Conservation (phyloP, 1,140 invertebrate species). For the Bicyclus anynana region DNA sequence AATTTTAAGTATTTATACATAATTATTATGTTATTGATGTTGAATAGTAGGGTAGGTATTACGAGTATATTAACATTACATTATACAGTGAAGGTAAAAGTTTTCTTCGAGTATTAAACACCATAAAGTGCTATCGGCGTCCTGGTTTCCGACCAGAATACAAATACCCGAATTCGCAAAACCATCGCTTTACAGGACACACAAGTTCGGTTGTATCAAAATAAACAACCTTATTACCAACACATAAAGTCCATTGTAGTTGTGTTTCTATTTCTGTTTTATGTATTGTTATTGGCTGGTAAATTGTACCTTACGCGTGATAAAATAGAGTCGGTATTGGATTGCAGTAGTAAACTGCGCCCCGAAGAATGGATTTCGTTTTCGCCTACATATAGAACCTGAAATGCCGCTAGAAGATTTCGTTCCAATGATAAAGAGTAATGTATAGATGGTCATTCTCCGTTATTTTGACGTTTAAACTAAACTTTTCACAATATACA, state of each 20-base stretch:
- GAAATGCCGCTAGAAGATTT: neutral
- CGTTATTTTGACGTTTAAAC: neutral
- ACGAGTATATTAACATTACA: neutral
- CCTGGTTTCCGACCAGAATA: conserved; percentile 16
- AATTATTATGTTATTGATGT: too few species aligned
- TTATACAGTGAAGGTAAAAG: neutral
- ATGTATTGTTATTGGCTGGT: neutral
- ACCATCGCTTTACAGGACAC: conserved; percentile 10
- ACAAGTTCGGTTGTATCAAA: neutral
- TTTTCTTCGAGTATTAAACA: conserved; percentile 8
- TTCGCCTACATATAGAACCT: conserved; percentile 9
- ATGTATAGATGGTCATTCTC: neutral
- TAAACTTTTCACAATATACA: neutral
- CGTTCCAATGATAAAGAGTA: neutral
- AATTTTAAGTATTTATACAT: too few species aligned
- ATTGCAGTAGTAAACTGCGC: neutral
- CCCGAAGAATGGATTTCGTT: neutral
- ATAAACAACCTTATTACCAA: neutral
- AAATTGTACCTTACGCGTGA: neutral
- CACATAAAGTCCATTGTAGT: neutral
- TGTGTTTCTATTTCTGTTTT: neutral
- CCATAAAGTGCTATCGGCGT: conserved; percentile 18
- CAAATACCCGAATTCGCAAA: conserved; percentile 13
- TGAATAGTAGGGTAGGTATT: too few species aligned
- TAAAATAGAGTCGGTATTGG: neutral